Base-by-base conservation (phyloP, 2,888 invertebrate species). In the Andrena praecox region DNA sequence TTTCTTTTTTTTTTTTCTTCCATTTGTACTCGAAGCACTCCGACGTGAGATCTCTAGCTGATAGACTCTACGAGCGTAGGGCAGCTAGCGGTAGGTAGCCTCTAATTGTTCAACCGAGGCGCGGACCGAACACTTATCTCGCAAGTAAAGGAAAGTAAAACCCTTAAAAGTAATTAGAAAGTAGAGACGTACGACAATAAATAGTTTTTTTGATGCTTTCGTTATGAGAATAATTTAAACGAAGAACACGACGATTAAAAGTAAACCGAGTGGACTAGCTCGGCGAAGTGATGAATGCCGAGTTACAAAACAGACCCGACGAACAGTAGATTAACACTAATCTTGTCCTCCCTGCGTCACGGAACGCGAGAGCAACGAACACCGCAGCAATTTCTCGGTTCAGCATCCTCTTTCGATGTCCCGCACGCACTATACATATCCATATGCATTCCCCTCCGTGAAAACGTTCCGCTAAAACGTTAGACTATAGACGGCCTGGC, bases 121-220 rank as follows among this genome's bases (percentile, higher is more conserved):
- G 27, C 24, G n/a, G 24, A 20, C n/a, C 27, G 29, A 62, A 16
- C 71, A 60, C 72, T 82, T 77, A 56, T 33, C 33, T 52, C 42
- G 42, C 42, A 50, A 35, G 3, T 48, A 64, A 64, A 33, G 35
- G 12, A 12, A 31, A 33, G 63, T 72, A 80, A 31, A 59, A 16
- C 64, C 67, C 75, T 84, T 87, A 87, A 84, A 66, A 62, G 24
- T 85, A 78, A 67, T 74, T 87, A 80, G 59, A 29, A 67, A 52
- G 50, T 85, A 52, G 62, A 82, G 75, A 80, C 70, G 77, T 84
- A 86, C 66, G 80, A 86, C 80, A 80, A 87, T 87, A 87, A 87
- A 87, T 87, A 85, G 54, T 70, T 71, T 29, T 29, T 12, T 42
- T 16, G 42, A 42, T 16, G 6, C 16, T 42, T 20, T 62, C 63